Evolutionary conservation across 2,113 vertebrate genomes (phyloP), one percentile per base, ranked within the genome.

Genomic region (Danionella cerebrum): DNA sequence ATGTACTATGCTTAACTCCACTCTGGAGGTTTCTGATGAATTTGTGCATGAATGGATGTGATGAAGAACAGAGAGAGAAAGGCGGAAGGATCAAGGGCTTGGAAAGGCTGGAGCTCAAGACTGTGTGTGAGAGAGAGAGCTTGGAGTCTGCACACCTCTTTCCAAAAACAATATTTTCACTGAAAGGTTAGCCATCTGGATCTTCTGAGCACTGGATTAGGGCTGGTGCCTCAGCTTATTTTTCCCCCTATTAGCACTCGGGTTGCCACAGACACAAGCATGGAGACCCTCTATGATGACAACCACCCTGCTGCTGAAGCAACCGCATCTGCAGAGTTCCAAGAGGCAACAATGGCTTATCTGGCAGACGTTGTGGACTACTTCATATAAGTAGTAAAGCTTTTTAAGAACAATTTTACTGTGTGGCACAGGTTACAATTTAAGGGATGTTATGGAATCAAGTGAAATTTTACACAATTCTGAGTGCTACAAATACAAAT

Each of bases 151-250:
- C 74, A 64, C 78, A 84, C 80, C 79, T 85, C 74, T 69, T 76
- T 87, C 86, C 87, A 89, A 88, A 82, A 87, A 84, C 83, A 89
- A 88, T 87, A 87, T 89, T 88, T 83, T 75, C 76, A 86, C 76
- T 88, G 86, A 87, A 89, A 88, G 82, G 76, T 83, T 86, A 88
- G 62, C 82, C 86, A 89, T 88, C 86, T 88, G 87, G 85, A 79
- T 86, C 83, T 81, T 87, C 87, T 88, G 84, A 86, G 87, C 81
- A 79, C 67, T 76, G 82, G 85, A 88, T 87, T 87, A 85, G 84
- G 80, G 85, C 81, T 83, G 84, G 81, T 84, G 82, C 83, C 82
- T 79, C 71, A 76, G 80, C 78, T 82, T 79, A 84, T 77, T 76
- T 72, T 68, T 69, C 6, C 50, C 59, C 47, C 62, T 70, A 69